phyloP scores from a whole-genome alignment of 1,140 invertebrate species.

The Caenorhabditis inopinata region DNA sequence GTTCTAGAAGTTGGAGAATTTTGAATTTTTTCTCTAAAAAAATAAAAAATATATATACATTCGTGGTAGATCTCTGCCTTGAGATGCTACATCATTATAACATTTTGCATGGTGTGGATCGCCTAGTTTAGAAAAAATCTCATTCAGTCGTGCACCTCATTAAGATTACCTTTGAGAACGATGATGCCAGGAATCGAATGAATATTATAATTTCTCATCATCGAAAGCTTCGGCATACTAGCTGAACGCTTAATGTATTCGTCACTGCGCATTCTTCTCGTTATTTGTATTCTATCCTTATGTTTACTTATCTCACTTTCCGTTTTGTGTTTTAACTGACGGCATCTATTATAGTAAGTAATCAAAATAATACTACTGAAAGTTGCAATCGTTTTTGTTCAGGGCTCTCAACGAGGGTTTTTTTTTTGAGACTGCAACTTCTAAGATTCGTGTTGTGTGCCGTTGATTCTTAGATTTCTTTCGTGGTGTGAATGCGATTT shows the following conservation, averaged over 20 bases:
- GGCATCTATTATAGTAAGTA: neutral
- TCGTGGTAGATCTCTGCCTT: no score
- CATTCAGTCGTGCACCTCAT: no score
- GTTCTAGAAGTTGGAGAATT: no score
- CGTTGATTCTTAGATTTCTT: constrained; percentile 18
- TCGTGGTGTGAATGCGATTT: constrained; percentile 28
- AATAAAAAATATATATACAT: no score
- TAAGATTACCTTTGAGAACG: constrained; percentile 10
- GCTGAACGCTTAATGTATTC: constrained; percentile 11
- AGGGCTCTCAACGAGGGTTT: neutral
- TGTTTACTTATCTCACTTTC: neutral
- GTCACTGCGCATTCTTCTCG: neutral
- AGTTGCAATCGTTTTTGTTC: neutral
- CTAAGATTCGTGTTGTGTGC: constrained; percentile 1
- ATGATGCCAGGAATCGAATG: constrained; percentile 29
- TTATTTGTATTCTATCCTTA: neutral
- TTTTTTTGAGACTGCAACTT: neutral
- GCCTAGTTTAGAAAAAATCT: no score
- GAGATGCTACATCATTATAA: no score
- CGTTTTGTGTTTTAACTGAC: neutral
- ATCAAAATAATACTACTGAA: neutral
- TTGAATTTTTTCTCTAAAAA: no score
- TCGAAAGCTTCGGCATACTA: neutral
- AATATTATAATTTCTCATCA: constrained; percentile 28
- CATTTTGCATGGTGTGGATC: no score